Percentiles rank a stretch among this genome's conserved stretches.
Conservation (phyloP, 53 echinoderm and acorn worm species). For the Glandiceps talaboti region DNA sequence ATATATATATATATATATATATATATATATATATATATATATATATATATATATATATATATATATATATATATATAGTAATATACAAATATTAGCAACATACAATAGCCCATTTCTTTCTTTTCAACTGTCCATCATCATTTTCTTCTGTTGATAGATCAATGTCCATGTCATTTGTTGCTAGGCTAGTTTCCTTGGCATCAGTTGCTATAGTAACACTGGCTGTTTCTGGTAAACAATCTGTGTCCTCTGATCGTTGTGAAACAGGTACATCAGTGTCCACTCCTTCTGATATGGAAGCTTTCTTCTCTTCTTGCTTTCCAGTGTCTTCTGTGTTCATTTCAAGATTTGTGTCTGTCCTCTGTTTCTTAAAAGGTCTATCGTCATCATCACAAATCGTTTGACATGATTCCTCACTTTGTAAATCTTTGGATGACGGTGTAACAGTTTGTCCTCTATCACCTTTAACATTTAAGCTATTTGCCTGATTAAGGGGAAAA, state of each 20-base stretch:
- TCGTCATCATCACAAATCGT: not conserved
- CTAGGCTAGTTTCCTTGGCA: not conserved
- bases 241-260: constrained; percentile 7
- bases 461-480: not conserved
- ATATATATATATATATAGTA: too few species aligned
- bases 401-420: too few species aligned
- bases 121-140: too few species aligned
- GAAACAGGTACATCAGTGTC: constrained; percentile 2
- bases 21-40: too few species aligned
- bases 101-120: too few species aligned
- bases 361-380: not conserved
- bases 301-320: not conserved
- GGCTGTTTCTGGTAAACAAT: too few species aligned
- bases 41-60: too few species aligned
- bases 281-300: not conserved
- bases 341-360: not conserved
- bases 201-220: not conserved
- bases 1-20: too few species aligned
- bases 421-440: not conserved
- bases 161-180: not conserved
- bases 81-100: too few species aligned
- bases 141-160: too few species aligned
- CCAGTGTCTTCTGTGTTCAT: not conserved
- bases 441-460: not conserved
- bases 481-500: constrained; percentile 40